Evolutionary conservation across 1,140 invertebrate genomes (phyloP), one percentile per base, ranked within the genome.

Genomic region (Teleopsis dalmanni): DNA sequence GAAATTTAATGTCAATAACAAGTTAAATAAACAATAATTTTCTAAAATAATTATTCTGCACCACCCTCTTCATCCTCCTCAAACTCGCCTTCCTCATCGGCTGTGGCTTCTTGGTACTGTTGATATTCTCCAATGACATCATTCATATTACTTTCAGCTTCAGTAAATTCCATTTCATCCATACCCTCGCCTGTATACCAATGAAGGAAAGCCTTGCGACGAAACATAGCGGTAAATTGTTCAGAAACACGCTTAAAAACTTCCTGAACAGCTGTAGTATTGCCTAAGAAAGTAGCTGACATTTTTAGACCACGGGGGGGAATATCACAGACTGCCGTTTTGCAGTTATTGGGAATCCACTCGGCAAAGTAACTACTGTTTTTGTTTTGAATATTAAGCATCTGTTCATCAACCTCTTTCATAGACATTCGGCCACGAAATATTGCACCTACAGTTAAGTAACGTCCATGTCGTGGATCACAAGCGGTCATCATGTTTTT

Each of bases 81-180:
- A 60, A 81, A 81, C 69, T 83, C 81, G 23, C 78, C 78, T 54
- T 82, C 80, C 59, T 83, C 81, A 57, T 83, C 81, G 52, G 79
- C 79, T 29, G 81, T 81, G 26, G 80, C 81, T 62, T 82, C 88
- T 65, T 91, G 87, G 71, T 93, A 93, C 64, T 92, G 88, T 65
- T 93, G 90, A 60, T 92, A 92, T 65, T 93, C 90, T 0, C 84
- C 84, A 2, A 92, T 83, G 38, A 92, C 70, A 67, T 92, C 88
- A 64, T 88, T 81, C 85, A 85, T 78, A 78, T 88, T 78, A 74
- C 77, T 79, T 69, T 83, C 81, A 0, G 87, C 86, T 57, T 89
- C 85, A 13, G 82, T 87, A 70, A 90, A 90, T 65, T 91, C 87
- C 75, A 80, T 81, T 58, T 88, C 85, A 51, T 90, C 87, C 87